These are phyloP conservation scores for Talpa occidentalis DNA, from an alignment of 2,113 vertebrate species.

Conservation along the genomic window DNA sequence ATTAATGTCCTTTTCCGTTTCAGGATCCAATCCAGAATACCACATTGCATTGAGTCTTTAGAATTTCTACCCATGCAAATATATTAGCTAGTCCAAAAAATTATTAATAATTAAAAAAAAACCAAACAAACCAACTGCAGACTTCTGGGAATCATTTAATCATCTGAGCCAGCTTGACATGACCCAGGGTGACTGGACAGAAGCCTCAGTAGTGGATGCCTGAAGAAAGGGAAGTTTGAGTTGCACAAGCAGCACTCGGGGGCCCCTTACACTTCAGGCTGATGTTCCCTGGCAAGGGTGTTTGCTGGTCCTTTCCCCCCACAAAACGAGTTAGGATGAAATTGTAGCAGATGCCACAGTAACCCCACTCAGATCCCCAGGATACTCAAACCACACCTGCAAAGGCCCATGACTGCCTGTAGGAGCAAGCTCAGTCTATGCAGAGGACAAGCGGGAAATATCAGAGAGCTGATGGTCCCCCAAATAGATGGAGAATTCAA, in stretches of 20 bases:
- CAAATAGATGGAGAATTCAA: not conserved
- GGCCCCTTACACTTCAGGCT: too few relatives aligned
- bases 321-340: not conserved
- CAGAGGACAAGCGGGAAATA: not conserved
- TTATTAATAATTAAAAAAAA: not conserved
- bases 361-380: not conserved
- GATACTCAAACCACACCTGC: not conserved
- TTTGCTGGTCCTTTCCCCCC: not conserved
- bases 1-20: conserved; percentile 45
- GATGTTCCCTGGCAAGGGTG: too few relatives aligned
- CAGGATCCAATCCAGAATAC: not conserved
- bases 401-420: not conserved
- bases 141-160: not conserved
- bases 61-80: conserved; percentile 1
- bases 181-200: not conserved
- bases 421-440: not conserved
- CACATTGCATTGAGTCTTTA: conserved; percentile 12
- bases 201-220: not conserved
- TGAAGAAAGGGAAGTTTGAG: not conserved
- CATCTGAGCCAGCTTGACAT: not conserved
- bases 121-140: not conserved
- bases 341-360: not conserved
- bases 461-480: not conserved
- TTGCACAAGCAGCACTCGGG: not conserved
- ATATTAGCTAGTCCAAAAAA: not conserved